Base-by-base conservation (phyloP, 2,797 vertebrate genomes). In the Potorous gilbertii region DNA sequence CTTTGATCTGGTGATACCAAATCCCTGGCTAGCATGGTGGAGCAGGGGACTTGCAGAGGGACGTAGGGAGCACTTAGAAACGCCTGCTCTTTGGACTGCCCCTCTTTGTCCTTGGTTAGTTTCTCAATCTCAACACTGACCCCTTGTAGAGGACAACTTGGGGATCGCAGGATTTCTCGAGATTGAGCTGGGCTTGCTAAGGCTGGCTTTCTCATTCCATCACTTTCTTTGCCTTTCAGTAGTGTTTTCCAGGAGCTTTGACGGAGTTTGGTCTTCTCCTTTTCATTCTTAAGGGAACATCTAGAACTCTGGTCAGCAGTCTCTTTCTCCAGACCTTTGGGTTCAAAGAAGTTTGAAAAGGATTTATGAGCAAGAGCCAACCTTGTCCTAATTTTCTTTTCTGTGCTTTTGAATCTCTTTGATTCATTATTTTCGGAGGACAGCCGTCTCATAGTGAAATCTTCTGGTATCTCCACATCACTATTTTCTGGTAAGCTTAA, bases 321-420 rank as follows among this genome's bases (percentile, higher is more conserved):
- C 90, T 99, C 99, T 94, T 99, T 99, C 91, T 99, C 99, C 90
- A 97, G 62, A 46, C 97, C 98, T 96, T 98, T 99, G 18, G 98
- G 98, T 97, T 99, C 99, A 97, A 99, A 99, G 56, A 99, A 99
- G 92, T 98, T 99, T 40, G 99, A 99, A 27, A 99, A 98, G 11
- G 99, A 99, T 97, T 99, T 99, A 55, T 99, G 99, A 16, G 99
- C 99, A 96, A 99, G 99, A 92, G 99, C 99, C 31, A 99, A 97
- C 62, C 98, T 99, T 93, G 99, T 98, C 66, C 98, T 98, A 56
- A 99, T 98, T 91, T 98, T 99, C 93, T 99, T 99, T 89, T 99
- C 99, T 0, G 98, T 97, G 91, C 59, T 99, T 98, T 98, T 99
- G 96, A 98, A 99, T 94, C 98, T 98, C 97, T 98, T 99, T 93